These are phyloP conservation scores for Cotesia congregata DNA, from an alignment of 2,888 invertebrate genomes.

Conservation along the genomic window DNA sequence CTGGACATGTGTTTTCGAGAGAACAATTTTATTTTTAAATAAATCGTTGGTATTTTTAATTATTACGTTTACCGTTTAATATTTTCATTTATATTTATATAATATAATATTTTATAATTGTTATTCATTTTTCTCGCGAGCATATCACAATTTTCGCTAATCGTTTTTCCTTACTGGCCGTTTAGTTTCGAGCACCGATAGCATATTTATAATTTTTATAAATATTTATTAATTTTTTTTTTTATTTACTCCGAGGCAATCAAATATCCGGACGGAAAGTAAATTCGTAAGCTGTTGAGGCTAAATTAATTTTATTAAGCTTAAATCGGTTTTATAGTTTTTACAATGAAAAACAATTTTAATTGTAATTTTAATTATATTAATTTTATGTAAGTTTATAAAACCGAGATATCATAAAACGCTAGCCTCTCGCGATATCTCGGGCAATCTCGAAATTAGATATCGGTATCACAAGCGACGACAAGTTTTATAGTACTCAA, in stretches of 20 bases:
- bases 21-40: conserved; percentile 38
- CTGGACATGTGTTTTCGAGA: conserved; percentile 55
- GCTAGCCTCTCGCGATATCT: conserved; percentile 15
- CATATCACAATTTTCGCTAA: conserved; percentile 63
- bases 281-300: not conserved
- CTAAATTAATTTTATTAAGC: no score
- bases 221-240: not conserved
- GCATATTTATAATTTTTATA: conserved; percentile 14
- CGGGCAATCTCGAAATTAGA: conserved; percentile 33
- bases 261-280: conserved; percentile 18
- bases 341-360: conserved; percentile 13
- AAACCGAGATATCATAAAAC: conserved; percentile 5
- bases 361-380: conserved; percentile 15
- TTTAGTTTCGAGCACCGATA: conserved; percentile 32
- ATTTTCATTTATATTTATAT: conserved; percentile 24
- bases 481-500: conserved; percentile 30
- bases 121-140: conserved; percentile 53
- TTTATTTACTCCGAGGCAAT: conserved; percentile 32
- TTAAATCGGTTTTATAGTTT: no score
- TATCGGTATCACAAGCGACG: conserved; percentile 34
- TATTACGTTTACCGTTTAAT: conserved; percentile 34
- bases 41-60: conserved; percentile 24
- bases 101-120: conserved; percentile 19
- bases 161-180: conserved; percentile 36
- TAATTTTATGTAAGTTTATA: not conserved